Evolutionary conservation across 1,140 invertebrate species (phyloP).

Genomic region (Drosophila mayri): DNA sequence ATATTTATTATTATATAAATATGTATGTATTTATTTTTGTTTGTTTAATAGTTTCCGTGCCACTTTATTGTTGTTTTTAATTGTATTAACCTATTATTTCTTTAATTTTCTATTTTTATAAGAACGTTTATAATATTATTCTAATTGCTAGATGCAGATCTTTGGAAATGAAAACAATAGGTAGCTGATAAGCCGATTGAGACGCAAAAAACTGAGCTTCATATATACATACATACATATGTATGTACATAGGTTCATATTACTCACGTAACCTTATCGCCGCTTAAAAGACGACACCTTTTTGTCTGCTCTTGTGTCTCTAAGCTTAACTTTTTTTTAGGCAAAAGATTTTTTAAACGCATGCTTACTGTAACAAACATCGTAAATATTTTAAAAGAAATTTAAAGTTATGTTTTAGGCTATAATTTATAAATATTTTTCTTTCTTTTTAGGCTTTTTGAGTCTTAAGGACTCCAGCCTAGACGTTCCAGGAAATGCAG

Average conservation of each 20-base stretch:
- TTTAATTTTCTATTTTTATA: neutral
- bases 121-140: neutral
- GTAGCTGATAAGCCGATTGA: neutral
- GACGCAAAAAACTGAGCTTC: neutral
- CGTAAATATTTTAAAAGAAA: no score
- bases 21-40: neutral
- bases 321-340: neutral
- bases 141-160: neutral
- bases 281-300: neutral
- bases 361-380: no score
- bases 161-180: neutral
- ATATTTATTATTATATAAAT: slow-evolving; percentile 3
- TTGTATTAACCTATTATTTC: neutral
- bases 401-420: no score
- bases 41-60: neutral
- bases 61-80: no score
- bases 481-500: slow-evolving; percentile 81
- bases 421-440: no score
- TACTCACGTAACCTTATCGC: neutral
- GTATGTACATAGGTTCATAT: no score
- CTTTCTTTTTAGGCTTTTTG: slow-evolving; percentile 56
- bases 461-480: slow-evolving; percentile 80
- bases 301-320: neutral
- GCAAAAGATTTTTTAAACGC: no score
- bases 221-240: no score